Evolutionary conservation across 2,113 vertebrate species (phyloP).

Genomic region (Phrynosoma platyrhinos): DNA sequence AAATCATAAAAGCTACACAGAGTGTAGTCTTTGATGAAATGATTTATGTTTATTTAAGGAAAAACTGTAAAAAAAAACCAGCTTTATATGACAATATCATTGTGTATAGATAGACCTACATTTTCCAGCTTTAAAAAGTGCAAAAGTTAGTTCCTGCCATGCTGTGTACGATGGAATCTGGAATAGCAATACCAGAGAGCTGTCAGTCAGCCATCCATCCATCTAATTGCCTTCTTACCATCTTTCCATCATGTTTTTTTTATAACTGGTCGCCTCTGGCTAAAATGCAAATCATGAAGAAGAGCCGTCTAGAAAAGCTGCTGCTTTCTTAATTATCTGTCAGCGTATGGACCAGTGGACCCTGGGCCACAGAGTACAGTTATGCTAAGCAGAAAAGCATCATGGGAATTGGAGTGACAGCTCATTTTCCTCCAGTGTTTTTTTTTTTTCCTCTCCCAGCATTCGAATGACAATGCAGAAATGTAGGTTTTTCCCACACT

Average conservation of each 20-base stretch:
- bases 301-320: constrained; percentile 92
- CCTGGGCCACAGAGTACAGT: constrained; percentile 90
- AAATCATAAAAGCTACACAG: constrained; percentile 72
- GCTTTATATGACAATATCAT: constrained; percentile 70
- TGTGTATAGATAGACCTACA: constrained; percentile 83
- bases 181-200: constrained; percentile 93
- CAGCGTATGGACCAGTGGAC: constrained; percentile 90
- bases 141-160: constrained; percentile 86
- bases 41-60: constrained; percentile 80
- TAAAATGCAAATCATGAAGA: constrained; percentile 99
- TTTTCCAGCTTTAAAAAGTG: constrained; percentile 82
- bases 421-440: constrained; percentile 97
- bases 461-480: constrained; percentile 95
- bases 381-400: constrained; percentile 99
- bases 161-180: constrained; percentile 89
- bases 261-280: constrained; percentile 99
- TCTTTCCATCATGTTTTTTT: constrained; percentile 99
- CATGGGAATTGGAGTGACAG: constrained; percentile 99
- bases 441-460: constrained; percentile 36
- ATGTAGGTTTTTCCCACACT: constrained; percentile 90
- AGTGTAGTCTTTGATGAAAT: constrained; percentile 65
- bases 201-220: constrained; percentile 99
- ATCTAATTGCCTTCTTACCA: constrained; percentile 99
- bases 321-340: constrained; percentile 99
- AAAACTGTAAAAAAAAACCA: constrained; percentile 71